These are phyloP conservation scores for Philaenus spumarius DNA, from an alignment of 1,140 invertebrate species.

Conservation along the genomic window DNA sequence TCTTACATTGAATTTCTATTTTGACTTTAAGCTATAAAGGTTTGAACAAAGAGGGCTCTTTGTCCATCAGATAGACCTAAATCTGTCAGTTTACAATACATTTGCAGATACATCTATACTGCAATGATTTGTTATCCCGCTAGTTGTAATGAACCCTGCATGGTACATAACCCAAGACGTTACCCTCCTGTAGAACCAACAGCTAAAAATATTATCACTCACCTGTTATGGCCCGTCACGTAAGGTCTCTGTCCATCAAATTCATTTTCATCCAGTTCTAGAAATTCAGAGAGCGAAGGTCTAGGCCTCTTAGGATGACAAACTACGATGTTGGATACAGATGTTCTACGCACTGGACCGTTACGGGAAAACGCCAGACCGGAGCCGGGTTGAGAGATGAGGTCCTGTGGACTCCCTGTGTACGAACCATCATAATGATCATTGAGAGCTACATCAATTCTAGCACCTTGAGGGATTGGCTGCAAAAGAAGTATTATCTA, in stretches of 20 bases:
- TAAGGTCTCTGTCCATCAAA: slow-evolving; percentile 74
- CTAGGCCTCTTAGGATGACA: slow-evolving; percentile 69
- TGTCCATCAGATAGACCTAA: too few relatives aligned
- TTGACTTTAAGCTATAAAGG: too few relatives aligned
- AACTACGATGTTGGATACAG: slow-evolving; percentile 83
- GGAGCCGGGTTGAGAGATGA: slow-evolving; percentile 60
- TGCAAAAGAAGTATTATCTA: too few relatives aligned
- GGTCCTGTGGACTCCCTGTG: slow-evolving; percentile 87
- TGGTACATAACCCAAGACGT: too few relatives aligned
- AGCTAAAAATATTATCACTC: too few relatives aligned
- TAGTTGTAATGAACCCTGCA: too few relatives aligned
- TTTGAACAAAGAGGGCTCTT: too few relatives aligned
- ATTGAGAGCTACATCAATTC: slow-evolving; percentile 93
- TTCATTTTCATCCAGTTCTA: slow-evolving; percentile 73
- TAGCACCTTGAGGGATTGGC: slow-evolving; percentile 74
- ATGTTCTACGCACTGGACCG: slow-evolving; percentile 76
- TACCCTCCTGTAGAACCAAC: too few relatives aligned
- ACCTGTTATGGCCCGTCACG: slow-evolving; percentile 85
- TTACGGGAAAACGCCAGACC: slow-evolving; percentile 58
- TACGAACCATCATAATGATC: slow-evolving; percentile 94
- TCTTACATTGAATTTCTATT: too few relatives aligned
- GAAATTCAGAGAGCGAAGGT: slow-evolving; percentile 72
- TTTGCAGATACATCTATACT: too few relatives aligned
- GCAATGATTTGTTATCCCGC: too few relatives aligned
- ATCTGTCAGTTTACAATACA: too few relatives aligned